Conservation (phyloP, 2,888 invertebrate species). For the Zhuqinia jingwanae region DNA sequence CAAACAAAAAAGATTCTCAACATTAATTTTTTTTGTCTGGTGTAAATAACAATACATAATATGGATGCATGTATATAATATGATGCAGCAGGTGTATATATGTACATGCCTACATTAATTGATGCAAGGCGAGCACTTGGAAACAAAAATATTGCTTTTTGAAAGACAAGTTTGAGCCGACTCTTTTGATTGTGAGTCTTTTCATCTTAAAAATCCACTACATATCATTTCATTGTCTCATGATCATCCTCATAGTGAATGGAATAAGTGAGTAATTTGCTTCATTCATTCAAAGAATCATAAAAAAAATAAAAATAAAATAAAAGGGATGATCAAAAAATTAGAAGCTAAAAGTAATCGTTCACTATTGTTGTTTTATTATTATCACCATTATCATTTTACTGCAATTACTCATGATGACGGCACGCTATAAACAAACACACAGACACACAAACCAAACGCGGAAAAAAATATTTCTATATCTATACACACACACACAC, state of each 20-base stretch:
- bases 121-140: background rate
- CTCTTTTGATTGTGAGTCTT: no score
- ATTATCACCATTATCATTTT: slow-evolving; percentile 26
- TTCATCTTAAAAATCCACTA: background rate
- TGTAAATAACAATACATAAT: no score
- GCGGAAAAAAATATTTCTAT: no score
- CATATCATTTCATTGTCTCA: slow-evolving; percentile 31
- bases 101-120: background rate
- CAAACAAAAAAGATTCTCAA: no score
- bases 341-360: slow-evolving; percentile 6
- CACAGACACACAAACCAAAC: background rate
- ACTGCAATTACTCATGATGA: slow-evolving; percentile 36
- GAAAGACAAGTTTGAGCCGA: background rate
- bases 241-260: background rate
- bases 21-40: no score
- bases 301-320: background rate
- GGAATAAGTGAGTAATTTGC: slow-evolving; percentile 3
- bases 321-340: slow-evolving; percentile 34
- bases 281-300: slow-evolving; percentile 18
- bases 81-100: no score
- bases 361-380: slow-evolving; percentile 39
- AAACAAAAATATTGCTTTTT: background rate
- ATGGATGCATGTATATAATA: no score
- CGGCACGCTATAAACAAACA: slow-evolving; percentile 19
- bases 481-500: no score